These are phyloP conservation scores for Drosophila albomicans DNA, from an alignment of 1,140 invertebrate genomes.

Conservation along the genomic window DNA sequence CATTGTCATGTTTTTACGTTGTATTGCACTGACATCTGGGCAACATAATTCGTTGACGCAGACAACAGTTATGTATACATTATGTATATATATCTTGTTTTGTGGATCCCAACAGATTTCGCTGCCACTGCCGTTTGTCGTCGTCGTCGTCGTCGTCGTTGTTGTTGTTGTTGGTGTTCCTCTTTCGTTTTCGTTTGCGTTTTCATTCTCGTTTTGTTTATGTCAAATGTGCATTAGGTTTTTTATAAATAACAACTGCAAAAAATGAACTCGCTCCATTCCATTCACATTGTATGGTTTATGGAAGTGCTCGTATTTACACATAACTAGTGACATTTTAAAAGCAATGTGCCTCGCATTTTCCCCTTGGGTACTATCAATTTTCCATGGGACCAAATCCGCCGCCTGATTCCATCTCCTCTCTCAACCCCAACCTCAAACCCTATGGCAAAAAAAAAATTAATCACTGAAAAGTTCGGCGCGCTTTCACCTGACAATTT, in stretches of 20 bases:
- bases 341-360: conserved; percentile 31
- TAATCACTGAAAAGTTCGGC: conserved; percentile 52
- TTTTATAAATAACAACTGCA: conserved; percentile 28
- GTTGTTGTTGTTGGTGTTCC: no score
- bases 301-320: conserved; percentile 15
- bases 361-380: conserved; percentile 31
- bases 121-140: background rate
- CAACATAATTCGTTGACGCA: conserved; percentile 74
- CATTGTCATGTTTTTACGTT: conserved; percentile 72
- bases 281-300: background rate
- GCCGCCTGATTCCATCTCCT: background rate
- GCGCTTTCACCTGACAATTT: conserved; percentile 49
- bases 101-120: conserved; percentile 32
- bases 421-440: no score
- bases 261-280: conserved; percentile 9
- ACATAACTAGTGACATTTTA: conserved; percentile 39
- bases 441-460: conserved; percentile 35
- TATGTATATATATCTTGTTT: conserved; percentile 51
- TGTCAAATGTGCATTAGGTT: conserved; percentile 59
- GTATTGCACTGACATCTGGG: conserved; percentile 77
- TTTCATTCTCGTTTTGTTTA: conserved; percentile 40
- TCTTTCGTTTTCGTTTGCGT: conserved; percentile 6
- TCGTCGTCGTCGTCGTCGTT: no score
- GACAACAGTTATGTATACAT: conserved; percentile 41
- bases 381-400: conserved; percentile 17